These are phyloP conservation scores for Anneissia japonica DNA, from an alignment of 35 echinoderm and acorn worm genomes.

Conservation along the genomic window DNA sequence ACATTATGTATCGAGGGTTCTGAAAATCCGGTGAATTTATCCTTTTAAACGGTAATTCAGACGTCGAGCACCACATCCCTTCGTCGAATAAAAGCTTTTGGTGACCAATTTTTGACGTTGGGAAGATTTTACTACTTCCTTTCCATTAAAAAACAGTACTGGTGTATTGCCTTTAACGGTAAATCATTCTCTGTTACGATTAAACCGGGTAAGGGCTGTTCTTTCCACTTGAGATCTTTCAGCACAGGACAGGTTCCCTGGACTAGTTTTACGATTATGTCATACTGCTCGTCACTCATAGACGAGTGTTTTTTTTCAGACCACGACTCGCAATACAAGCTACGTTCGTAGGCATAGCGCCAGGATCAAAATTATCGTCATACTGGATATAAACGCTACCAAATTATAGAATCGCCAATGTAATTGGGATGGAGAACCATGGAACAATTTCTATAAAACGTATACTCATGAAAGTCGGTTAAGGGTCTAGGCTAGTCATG, in stretches of 20 bases:
- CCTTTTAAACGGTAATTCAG: background rate
- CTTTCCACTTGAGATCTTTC: background rate
- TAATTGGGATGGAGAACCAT: too few species aligned
- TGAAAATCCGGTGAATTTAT: background rate
- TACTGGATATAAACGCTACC: too few species aligned
- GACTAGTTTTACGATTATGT: background rate
- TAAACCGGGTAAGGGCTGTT: background rate
- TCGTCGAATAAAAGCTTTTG: background rate
- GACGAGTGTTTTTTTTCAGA: background rate
- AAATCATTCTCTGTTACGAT: background rate
- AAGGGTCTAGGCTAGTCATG: too few species aligned
- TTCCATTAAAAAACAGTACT: background rate
- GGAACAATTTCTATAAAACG: too few species aligned
- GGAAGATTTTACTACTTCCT: background rate
- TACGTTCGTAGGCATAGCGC: too few species aligned
- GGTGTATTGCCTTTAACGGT: background rate
- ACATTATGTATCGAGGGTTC: background rate
- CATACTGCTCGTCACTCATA: background rate
- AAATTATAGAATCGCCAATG: too few species aligned
- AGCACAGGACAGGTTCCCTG: background rate
- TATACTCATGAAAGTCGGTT: too few species aligned
- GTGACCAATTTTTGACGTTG: background rate
- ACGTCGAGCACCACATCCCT: background rate
- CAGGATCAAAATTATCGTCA: too few species aligned
- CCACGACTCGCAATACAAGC: background rate